phyloP scores from a whole-genome alignment of 1,140 invertebrate species.

The Drosophila navojoa region DNA sequence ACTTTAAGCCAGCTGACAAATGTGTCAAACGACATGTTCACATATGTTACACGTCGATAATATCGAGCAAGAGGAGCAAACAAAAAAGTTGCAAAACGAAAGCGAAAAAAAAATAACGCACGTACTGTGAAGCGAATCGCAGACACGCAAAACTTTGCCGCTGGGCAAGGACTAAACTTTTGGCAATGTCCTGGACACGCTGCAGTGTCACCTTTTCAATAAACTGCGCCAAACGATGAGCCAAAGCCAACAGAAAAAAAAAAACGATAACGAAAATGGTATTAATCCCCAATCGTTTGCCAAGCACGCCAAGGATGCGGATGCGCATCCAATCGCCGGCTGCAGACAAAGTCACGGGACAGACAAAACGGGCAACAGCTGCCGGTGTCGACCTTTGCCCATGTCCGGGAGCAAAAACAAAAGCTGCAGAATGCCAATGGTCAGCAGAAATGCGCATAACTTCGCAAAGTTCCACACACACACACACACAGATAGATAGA shows the following conservation, averaged over 20 bases:
- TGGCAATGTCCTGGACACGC: conserved; percentile 44
- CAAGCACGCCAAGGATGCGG: conserved; percentile 30
- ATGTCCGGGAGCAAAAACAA: conserved; percentile 65
- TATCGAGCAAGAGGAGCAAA: conserved; percentile 46
- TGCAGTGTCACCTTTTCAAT: conserved; percentile 78
- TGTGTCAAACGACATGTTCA: conserved; percentile 80
- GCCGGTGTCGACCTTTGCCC: conserved; percentile 67
- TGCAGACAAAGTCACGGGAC: conserved; percentile 24
- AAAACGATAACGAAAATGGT: conserved; percentile 23
- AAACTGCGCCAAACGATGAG: conserved; percentile 66
- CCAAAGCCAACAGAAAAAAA: conserved; percentile 35
- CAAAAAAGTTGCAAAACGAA: neutral
- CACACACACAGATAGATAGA: conserved; percentile 51
- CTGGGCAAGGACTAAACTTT: conserved; percentile 59
- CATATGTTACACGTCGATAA: conserved; percentile 79
- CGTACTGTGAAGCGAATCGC: conserved; percentile 2
- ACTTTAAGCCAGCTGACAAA: conserved; percentile 79
- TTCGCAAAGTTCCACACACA: conserved; percentile 60
- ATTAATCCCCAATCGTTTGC: conserved; percentile 75
- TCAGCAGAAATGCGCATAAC: conserved; percentile 80
- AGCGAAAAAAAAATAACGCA: neutral
- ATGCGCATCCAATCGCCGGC: conserved; percentile 25
- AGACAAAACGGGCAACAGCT: conserved; percentile 79
- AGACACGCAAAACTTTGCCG: conserved; percentile 40
- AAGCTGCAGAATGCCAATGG: conserved; percentile 81